phyloP scores from a whole-genome alignment of 2,888 invertebrate species.

The Callosobruchus maculatus region DNA sequence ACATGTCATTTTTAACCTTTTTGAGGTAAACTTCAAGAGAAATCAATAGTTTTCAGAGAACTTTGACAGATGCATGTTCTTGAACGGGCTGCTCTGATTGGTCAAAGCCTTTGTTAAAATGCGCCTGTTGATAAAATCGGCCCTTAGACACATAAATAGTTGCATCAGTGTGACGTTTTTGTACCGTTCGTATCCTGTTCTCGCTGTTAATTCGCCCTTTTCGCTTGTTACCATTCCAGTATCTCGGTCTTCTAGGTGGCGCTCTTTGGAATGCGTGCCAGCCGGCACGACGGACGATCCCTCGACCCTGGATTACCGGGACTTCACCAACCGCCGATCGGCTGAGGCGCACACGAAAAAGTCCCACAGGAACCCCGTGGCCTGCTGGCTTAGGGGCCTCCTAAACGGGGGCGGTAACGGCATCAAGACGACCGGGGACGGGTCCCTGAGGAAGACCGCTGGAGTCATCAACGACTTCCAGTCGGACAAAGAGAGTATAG shows the following conservation, averaged over 20 bases:
- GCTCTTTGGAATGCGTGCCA: slow-evolving; percentile 70
- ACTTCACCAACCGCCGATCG: background rate
- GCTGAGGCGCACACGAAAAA: background rate
- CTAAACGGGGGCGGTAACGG: slow-evolving; percentile 71
- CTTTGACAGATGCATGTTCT: no score
- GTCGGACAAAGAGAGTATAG: slow-evolving; percentile 59
- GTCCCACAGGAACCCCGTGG: slow-evolving; percentile 62
- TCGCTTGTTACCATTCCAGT: background rate
- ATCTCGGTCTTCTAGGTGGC: slow-evolving; percentile 55
- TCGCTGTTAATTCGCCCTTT: background rate
- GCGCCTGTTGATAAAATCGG: no score
- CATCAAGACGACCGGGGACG: slow-evolving; percentile 59
- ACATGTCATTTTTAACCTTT: no score
- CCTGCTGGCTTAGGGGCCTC: slow-evolving; percentile 70
- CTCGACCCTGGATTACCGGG: slow-evolving; percentile 25
- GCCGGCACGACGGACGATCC: slow-evolving; percentile 38
- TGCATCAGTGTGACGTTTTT: no score
- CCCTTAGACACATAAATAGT: no score
- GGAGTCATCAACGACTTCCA: slow-evolving; percentile 55
- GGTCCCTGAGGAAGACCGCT: slow-evolving; percentile 55
- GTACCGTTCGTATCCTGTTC: no score
- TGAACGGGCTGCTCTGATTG: no score
- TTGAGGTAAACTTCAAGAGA: no score
- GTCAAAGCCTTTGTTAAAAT: no score
- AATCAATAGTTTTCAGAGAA: no score